Conservation (phyloP, 2,888 invertebrate species). For the Iphiclides podalirius region DNA sequence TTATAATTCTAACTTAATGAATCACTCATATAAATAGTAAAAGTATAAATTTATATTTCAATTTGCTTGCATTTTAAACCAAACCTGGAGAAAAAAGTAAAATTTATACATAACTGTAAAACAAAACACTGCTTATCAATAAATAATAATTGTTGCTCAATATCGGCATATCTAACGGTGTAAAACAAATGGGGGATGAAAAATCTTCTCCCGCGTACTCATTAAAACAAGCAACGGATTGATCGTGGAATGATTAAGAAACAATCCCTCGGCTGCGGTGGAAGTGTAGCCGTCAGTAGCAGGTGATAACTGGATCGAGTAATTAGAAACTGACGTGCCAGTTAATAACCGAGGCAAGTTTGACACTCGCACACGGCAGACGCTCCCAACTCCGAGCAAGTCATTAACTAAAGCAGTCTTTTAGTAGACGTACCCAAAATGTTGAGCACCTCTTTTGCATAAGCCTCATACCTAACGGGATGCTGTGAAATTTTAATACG, state of each 20-base stretch:
- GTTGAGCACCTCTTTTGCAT: conserved; percentile 2
- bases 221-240: not conserved
- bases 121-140: too few relatives aligned
- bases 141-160: too few relatives aligned
- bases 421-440: conserved; percentile 17
- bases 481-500: conserved; percentile 4
- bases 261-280: conserved; percentile 40
- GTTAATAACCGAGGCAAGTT: conserved; percentile 68
- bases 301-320: conserved; percentile 73
- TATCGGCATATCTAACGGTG: too few relatives aligned
- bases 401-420: conserved; percentile 25
- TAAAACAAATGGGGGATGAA: not conserved
- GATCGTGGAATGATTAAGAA: conserved; percentile 14
- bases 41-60: too few relatives aligned
- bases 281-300: conserved; percentile 63
- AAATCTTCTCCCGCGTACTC: not conserved
- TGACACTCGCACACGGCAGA: conserved; percentile 49
- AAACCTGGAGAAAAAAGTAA: too few relatives aligned
- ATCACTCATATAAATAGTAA: too few relatives aligned
- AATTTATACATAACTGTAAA: too few relatives aligned
- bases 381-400: conserved; percentile 26
- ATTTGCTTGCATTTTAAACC: too few relatives aligned
- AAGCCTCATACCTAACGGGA: not conserved
- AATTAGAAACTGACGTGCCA: conserved; percentile 70
- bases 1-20: too few relatives aligned